These are phyloP conservation scores for Mus musculus DNA, from an alignment of 2,113 vertebrate genomes.

Conservation along the genomic window GRCm39 chr10:97268001-97268500, in stretches of 20 bases:
- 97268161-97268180: not conserved
- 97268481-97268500: not conserved
- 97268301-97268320: not conserved
- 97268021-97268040: not conserved
- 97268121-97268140: no score
- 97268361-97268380: not conserved
- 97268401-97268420: not conserved
- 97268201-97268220: not conserved
- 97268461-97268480: not conserved
- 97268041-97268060: not conserved
- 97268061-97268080: not conserved
- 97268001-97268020: not conserved
- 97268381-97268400: not conserved
- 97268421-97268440: not conserved
- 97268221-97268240: slow-evolving; percentile 3
- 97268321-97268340: not conserved
- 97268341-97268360: not conserved
- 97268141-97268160: fast-evolving
- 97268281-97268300: not conserved
- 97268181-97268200: not conserved
- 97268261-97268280: not conserved
- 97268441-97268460: not conserved
- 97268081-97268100: no score
- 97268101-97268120: not conserved
- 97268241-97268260: not conserved